Percentiles rank a stretch among this genome's conserved stretches.
These are phyloP conservation scores for Dasyprocta punctata DNA, from an alignment of 2,113 vertebrate species.

Conservation along the genomic window DNA sequence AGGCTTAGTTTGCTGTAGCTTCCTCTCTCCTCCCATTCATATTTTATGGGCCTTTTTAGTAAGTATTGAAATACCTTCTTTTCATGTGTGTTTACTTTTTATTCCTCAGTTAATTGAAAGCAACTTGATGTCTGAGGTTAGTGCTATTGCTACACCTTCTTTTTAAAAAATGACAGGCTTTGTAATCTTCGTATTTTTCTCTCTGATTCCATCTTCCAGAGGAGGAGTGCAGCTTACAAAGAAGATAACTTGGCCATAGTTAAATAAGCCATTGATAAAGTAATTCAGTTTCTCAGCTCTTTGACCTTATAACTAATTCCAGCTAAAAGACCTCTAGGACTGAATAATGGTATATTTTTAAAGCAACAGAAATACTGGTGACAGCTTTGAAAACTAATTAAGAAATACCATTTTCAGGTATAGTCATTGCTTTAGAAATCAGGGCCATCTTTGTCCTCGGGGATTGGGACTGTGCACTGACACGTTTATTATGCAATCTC, in stretches of 20 bases:
- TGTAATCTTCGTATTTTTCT: background rate
- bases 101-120: slow-evolving; percentile 70
- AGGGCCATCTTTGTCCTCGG: background rate
- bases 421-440: slow-evolving; percentile 15
- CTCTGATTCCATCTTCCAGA: slow-evolving; percentile 1
- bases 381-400: slow-evolving; percentile 37
- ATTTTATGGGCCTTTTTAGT: background rate
- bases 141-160: slow-evolving; percentile 1
- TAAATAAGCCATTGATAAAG: slow-evolving; percentile 58
- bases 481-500: background rate
- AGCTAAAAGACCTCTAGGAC: slow-evolving; percentile 19
- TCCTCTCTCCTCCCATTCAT: background rate
- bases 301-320: slow-evolving; percentile 70
- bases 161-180: slow-evolving; percentile 34
- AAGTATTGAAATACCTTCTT: slow-evolving; percentile 2
- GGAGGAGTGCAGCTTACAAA: background rate
- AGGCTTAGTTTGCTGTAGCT: slow-evolving; percentile 21
- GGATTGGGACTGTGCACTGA: background rate
- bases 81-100: slow-evolving; percentile 55
- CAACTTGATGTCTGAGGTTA: slow-evolving; percentile 65
- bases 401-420: background rate
- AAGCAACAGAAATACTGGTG: background rate
- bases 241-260: background rate
- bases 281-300: slow-evolving; percentile 55
- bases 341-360: background rate